Evolutionary conservation across 2,797 vertebrate genomes (phyloP).

Genomic region (Myripristis jacobus): DNA sequence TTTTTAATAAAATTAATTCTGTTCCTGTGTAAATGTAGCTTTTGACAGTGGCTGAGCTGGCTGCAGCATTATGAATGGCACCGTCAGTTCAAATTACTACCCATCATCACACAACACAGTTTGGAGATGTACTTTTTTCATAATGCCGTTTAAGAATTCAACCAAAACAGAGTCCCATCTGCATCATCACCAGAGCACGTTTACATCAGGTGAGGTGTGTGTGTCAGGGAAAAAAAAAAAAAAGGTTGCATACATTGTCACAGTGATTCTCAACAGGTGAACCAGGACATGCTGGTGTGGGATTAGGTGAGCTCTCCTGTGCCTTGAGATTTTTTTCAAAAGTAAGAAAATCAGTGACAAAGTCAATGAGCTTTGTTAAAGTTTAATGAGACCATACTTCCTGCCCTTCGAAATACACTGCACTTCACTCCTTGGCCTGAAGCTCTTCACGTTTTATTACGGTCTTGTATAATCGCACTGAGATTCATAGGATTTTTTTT

Average conservation of each 20-base stretch:
- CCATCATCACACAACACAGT: neutral
- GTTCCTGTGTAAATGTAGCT: too few species aligned
- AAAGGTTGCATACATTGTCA: neutral
- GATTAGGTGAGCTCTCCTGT: neutral
- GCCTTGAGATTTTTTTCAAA: neutral
- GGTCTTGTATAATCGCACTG: neutral
- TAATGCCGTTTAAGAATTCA: neutral
- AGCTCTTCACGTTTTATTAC: neutral
- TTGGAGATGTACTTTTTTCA: neutral
- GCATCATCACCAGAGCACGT: neutral
- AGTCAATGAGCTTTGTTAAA: neutral
- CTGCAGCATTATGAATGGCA: neutral
- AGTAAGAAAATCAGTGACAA: neutral
- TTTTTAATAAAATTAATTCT: too few species aligned
- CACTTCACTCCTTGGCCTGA: neutral
- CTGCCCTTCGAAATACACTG: neutral
- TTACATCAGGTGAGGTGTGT: neutral
- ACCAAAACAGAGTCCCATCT: neutral
- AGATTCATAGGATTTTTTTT: neutral
- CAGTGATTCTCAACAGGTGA: slow-evolving; percentile 8
- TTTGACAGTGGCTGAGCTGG: neutral
- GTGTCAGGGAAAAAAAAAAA: neutral
- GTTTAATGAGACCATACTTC: neutral
- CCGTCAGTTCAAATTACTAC: neutral
- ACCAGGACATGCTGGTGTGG: neutral